These are phyloP conservation scores for Syrphus vitripennis DNA, from an alignment of 2,888 invertebrate genomes.

Conservation along the genomic window DNA sequence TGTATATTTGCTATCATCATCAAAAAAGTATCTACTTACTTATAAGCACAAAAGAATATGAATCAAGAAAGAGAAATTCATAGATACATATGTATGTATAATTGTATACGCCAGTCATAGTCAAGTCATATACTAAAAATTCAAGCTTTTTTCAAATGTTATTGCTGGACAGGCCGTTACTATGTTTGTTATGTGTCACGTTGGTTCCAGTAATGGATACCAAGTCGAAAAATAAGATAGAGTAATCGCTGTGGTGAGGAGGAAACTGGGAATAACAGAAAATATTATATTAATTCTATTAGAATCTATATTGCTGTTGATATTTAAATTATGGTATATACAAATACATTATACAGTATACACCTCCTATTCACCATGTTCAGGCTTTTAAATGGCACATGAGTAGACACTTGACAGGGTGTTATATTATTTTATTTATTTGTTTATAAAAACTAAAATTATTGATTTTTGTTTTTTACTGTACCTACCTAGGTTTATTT, in stretches of 20 bases:
- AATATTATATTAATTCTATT: slow-evolving; percentile 57
- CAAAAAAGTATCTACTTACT: not conserved
- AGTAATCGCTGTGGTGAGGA: not conserved
- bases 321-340: slow-evolving; percentile 18
- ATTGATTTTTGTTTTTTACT: no score
- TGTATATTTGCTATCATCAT: slow-evolving; percentile 13
- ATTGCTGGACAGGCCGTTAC: slow-evolving; percentile 15
- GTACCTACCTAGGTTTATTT: no score
- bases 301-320: slow-evolving; percentile 34
- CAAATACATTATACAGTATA: no score
- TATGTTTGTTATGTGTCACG: slow-evolving; percentile 62
- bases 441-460: no score
- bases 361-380: slow-evolving; percentile 2
- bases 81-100: no score
- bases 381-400: slow-evolving; percentile 23
- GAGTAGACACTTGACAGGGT: slow-evolving; percentile 52
- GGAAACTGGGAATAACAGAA: not conserved
- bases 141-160: slow-evolving; percentile 13
- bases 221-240: slow-evolving; percentile 12
- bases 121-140: not conserved
- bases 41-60: not conserved
- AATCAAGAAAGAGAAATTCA: slow-evolving; percentile 33
- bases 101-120: not conserved
- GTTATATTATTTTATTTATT: not conserved
- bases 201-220: slow-evolving; percentile 46